These are phyloP conservation scores for Lepus townsendii DNA, from an alignment of 2,797 vertebrate species.

Conservation along the genomic window DNA sequence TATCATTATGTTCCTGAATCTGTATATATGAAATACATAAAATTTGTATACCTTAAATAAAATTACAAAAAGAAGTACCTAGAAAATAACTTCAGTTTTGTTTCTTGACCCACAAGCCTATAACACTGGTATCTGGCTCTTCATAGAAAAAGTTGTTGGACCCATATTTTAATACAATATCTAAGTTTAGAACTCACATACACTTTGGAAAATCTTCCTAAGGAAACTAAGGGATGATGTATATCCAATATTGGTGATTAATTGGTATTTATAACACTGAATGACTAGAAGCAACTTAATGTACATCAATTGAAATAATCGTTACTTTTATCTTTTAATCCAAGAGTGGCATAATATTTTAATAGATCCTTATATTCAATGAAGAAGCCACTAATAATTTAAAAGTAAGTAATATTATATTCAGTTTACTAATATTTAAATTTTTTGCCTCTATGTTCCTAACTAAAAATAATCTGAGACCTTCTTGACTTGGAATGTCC, in stretches of 20 bases:
- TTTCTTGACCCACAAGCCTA: constrained; percentile 7
- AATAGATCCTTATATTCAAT: constrained; percentile 4
- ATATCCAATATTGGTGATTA: constrained; percentile 32
- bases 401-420: not conserved
- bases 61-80: not conserved
- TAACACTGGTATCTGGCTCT: constrained; percentile 36
- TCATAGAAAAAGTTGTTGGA: constrained; percentile 19
- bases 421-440: constrained; percentile 36
- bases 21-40: too few species aligned
- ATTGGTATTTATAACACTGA: constrained; percentile 25
- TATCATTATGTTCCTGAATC: too few species aligned
- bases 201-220: constrained; percentile 22
- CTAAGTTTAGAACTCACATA: constrained; percentile 32
- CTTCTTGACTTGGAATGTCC: not conserved
- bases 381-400: not conserved
- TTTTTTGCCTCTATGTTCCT: constrained; percentile 4
- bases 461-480: constrained; percentile 48
- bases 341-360: constrained; percentile 5
- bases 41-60: too few species aligned
- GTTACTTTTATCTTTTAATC: constrained; percentile 14
- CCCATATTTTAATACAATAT: constrained; percentile 47
- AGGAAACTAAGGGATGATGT: constrained; percentile 4
- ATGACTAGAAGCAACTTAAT: not conserved
- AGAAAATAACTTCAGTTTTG: constrained; percentile 59
- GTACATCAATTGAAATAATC: constrained; percentile 5